These are phyloP conservation scores for Ptychodera flava DNA, from an alignment of 35 echinoderm and acorn worm genomes.

Conservation along the genomic window DNA sequence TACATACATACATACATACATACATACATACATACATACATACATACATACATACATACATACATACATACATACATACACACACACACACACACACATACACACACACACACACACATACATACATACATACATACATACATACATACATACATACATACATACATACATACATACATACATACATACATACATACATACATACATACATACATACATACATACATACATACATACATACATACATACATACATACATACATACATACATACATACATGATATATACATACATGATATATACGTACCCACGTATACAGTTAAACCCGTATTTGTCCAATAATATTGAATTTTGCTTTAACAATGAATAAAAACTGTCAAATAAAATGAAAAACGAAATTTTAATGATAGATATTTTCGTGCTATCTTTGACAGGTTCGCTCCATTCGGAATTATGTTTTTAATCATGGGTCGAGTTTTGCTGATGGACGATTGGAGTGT, in stretches of 20 bases:
- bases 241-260: too few relatives aligned
- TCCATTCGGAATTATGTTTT: conserved; percentile 88
- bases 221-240: too few relatives aligned
- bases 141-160: too few relatives aligned
- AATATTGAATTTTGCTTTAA: not conserved
- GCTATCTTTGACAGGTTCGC: conserved; percentile 46
- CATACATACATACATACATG: not conserved
- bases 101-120: too few relatives aligned
- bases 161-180: too few relatives aligned
- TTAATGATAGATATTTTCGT: not conserved
- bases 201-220: too few relatives aligned
- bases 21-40: conserved; percentile 2
- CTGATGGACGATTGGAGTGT: conserved; percentile 75
- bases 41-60: conserved; percentile 2
- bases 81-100: too few relatives aligned
- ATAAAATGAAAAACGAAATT: not conserved
- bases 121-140: too few relatives aligned
- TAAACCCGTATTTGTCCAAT: not conserved
- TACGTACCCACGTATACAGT: too few relatives aligned
- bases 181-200: too few relatives aligned
- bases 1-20: conserved; percentile 2
- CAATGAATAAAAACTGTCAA: not conserved
- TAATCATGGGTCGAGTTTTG: conserved; percentile 71
- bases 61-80: not conserved
- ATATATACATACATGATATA: conserved; percentile 3